These are phyloP conservation scores for Sinocyclocheilus grahami DNA, from an alignment of 2,113 vertebrate species.

Conservation along the genomic window DNA sequence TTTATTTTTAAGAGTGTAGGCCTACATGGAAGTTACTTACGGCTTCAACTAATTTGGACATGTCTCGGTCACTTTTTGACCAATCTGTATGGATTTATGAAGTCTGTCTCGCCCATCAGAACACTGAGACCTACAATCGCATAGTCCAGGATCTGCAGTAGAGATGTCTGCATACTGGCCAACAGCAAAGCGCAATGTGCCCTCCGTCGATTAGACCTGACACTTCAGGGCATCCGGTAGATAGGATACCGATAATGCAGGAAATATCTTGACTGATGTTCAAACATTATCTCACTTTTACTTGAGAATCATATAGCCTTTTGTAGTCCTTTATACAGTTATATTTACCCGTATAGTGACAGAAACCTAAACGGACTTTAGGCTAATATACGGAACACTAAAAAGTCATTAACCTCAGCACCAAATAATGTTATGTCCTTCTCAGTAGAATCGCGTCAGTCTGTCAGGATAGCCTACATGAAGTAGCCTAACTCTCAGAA, in stretches of 20 bases:
- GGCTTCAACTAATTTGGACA: not conserved
- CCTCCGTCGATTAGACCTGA: conserved; percentile 65
- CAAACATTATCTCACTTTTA: not conserved
- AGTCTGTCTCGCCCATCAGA: not conserved
- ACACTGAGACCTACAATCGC: not conserved
- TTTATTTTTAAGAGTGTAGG: not conserved
- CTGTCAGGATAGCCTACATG: no score
- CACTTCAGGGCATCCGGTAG: conserved; percentile 57
- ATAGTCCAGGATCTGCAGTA: not conserved
- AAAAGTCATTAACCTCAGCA: no score
- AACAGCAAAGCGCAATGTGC: conserved; percentile 55
- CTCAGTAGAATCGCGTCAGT: no score
- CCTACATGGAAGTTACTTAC: no score
- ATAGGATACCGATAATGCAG: conserved; percentile 52
- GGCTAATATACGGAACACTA: no score
- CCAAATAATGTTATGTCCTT: no score
- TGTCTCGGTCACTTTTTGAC: not conserved
- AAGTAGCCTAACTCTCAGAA: no score
- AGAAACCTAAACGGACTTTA: no score
- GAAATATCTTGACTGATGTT: not conserved
- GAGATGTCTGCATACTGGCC: no score
- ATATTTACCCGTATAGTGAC: no score
- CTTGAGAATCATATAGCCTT: not conserved
- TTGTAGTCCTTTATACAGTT: not conserved
- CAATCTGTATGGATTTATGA: not conserved